Evolutionary conservation across 2,113 vertebrate species (phyloP).

Genomic region (Dipodomys merriami): DNA sequence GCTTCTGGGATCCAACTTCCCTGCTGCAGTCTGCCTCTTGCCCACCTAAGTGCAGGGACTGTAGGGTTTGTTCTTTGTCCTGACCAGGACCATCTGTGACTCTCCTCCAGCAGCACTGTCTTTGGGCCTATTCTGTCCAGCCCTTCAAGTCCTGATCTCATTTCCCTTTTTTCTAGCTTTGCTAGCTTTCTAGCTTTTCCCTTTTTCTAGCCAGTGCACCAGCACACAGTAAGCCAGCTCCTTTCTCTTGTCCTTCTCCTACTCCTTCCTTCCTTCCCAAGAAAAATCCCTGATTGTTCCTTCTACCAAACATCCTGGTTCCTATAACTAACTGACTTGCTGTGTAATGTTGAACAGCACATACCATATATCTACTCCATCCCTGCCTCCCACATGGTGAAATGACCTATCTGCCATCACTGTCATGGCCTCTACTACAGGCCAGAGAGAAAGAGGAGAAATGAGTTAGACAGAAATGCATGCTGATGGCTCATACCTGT

Average conservation of each 20-base stretch:
- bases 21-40: neutral
- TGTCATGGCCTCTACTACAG: neutral
- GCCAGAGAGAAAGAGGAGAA: neutral
- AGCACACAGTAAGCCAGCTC: neutral
- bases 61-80: neutral
- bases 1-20: neutral
- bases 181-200: too few relatives aligned
- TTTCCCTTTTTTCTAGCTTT: neutral
- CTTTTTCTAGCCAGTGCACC: too few relatives aligned
- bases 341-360: constrained; percentile 14
- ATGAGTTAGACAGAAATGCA: too few relatives aligned
- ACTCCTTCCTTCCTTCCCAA: neutral
- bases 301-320: neutral
- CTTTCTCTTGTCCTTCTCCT: neutral
- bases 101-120: neutral
- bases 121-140: neutral
- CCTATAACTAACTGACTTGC: neutral
- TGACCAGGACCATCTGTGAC: neutral
- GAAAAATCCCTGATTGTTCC: neutral
- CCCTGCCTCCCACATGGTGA: too few relatives aligned
- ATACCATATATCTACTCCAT: too few relatives aligned
- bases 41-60: neutral
- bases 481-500: too few relatives aligned
- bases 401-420: neutral
- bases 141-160: neutral